Evolutionary conservation across 2,113 vertebrate species (phyloP).

Genomic region (Stictonetta naevosa): DNA sequence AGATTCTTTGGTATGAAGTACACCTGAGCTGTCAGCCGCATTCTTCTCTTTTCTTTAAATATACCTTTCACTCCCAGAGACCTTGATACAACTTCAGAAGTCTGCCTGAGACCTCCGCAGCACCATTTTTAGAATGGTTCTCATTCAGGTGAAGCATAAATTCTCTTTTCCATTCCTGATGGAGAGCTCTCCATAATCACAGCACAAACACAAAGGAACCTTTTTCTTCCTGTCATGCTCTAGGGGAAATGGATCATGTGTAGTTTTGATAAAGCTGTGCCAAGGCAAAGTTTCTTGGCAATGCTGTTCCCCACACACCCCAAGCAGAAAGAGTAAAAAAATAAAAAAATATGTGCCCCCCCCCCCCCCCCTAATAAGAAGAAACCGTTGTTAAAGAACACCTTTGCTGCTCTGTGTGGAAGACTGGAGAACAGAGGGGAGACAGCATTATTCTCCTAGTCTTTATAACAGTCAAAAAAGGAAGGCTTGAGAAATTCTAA

Average conservation of each 20-base stretch:
- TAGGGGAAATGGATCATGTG: background rate
- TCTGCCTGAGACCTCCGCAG: background rate
- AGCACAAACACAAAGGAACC: background rate
- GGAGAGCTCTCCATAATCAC: background rate
- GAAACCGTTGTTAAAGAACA: background rate
- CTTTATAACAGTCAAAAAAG: background rate
- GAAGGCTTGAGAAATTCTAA: background rate
- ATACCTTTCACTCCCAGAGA: background rate
- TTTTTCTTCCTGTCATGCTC: background rate
- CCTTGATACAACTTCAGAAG: background rate
- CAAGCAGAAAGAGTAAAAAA: background rate
- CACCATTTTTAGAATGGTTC: background rate
- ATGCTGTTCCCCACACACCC: background rate
- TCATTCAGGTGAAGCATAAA: background rate
- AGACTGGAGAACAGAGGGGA: background rate
- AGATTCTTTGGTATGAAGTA: background rate
- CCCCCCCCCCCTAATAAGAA: background rate
- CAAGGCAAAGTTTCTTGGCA: background rate
- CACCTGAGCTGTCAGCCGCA: background rate
- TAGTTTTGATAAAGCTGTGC: background rate
- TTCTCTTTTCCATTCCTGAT: background rate
- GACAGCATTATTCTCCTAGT: background rate
- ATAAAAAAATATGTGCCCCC: no score
- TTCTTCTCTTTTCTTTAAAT: background rate
- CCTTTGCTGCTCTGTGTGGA: accelerated